A percentile compares a stretch with the other conserved stretches of the same genome.
phyloP scores from a whole-genome alignment of 2,797 vertebrate species.

The Crenichthys baileyi region DNA sequence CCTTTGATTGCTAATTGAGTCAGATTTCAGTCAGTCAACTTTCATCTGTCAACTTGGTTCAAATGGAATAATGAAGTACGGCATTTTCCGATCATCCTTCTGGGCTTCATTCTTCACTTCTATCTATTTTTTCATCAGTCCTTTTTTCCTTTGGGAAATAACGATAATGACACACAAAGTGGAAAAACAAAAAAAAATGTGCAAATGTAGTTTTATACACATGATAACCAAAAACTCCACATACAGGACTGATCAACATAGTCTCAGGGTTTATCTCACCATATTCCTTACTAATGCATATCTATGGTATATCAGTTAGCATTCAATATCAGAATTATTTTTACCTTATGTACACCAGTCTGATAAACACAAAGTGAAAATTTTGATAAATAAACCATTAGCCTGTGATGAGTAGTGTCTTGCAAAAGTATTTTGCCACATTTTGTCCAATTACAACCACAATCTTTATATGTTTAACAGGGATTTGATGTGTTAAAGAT shows the following conservation, averaged over 20 bases:
- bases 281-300: conserved; percentile 70
- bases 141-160: conserved; percentile 30
- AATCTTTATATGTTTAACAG: neutral
- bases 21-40: conserved; percentile 33
- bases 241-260: conserved; percentile 52
- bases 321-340: conserved; percentile 46
- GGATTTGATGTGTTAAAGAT: neutral
- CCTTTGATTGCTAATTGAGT: conserved; percentile 37
- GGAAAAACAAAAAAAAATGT: conserved; percentile 11
- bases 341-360: conserved; percentile 18
- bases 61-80: conserved; percentile 46
- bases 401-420: neutral
- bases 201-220: conserved; percentile 6
- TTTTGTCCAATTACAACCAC: neutral
- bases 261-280: conserved; percentile 55
- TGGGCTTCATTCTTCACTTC: conserved; percentile 54
- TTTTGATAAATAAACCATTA: neutral
- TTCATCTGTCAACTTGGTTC: no score
- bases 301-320: conserved; percentile 45
- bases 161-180: conserved; percentile 5
- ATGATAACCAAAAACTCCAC: conserved; percentile 28
- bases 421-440: neutral
- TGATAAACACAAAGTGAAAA: conserved; percentile 35
- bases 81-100: conserved; percentile 47
- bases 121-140: conserved; percentile 65